Conservation (phyloP, 2,888 invertebrate genomes). For the Cyclophora punctaria region DNA sequence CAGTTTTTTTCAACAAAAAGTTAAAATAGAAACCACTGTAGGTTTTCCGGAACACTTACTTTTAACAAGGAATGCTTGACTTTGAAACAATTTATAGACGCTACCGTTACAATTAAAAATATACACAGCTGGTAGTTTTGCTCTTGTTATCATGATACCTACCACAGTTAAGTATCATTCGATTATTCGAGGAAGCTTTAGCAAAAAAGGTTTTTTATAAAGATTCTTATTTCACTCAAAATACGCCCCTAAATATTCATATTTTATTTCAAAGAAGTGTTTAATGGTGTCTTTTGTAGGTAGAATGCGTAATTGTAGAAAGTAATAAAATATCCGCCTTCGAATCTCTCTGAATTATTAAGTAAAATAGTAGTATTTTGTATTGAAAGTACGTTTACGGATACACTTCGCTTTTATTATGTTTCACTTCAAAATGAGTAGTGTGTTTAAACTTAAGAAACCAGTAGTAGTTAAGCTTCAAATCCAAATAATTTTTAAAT, state of each 20-base stretch:
- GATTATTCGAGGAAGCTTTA: too few relatives aligned
- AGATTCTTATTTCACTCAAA: not conserved
- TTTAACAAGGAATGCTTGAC: slow-evolving; percentile 22
- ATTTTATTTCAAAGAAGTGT: not conserved
- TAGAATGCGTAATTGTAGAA: not conserved
- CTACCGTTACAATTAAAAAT: too few relatives aligned
- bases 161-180: too few relatives aligned
- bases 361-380: too few relatives aligned
- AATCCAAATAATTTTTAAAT: slow-evolving; percentile 8
- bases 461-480: slow-evolving; percentile 7
- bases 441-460: too few relatives aligned
- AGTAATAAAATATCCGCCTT: slow-evolving; percentile 2
- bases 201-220: not conserved
- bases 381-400: too few relatives aligned
- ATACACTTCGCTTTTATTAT: too few relatives aligned
- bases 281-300: too few relatives aligned
- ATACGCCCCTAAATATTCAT: not conserved
- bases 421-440: too few relatives aligned
- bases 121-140: too few relatives aligned
- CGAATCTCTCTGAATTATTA: too few relatives aligned
- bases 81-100: slow-evolving; percentile 12
- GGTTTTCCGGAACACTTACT: slow-evolving; percentile 24
- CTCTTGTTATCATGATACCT: too few relatives aligned
- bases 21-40: slow-evolving; percentile 18
- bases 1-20: slow-evolving; percentile 9